Evolutionary conservation across 2,797 vertebrate species (phyloP).

Genomic region (Merluccius polli): DNA sequence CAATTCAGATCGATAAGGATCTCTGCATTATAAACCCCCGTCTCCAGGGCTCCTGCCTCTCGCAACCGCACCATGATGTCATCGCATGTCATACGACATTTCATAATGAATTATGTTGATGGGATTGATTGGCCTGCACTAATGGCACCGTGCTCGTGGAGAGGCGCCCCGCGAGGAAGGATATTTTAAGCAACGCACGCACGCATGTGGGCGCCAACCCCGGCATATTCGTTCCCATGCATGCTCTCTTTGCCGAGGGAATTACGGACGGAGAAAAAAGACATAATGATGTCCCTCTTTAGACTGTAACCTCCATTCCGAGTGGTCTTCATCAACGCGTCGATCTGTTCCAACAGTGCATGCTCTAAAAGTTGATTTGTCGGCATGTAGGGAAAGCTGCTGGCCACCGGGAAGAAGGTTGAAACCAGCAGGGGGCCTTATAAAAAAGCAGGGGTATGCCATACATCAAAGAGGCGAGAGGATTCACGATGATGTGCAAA

Average conservation of each 20-base stretch:
- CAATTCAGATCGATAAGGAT: constrained; percentile 57
- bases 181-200: background rate
- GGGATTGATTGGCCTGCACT: constrained; percentile 27
- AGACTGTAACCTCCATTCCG: constrained; percentile 30
- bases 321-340: constrained; percentile 44
- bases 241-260: background rate
- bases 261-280: background rate
- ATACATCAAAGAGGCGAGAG: constrained; percentile 61
- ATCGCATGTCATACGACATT: constrained; percentile 32
- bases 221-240: too few species aligned
- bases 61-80: constrained; percentile 37
- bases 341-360: constrained; percentile 42
- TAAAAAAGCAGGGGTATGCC: constrained; percentile 54
- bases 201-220: too few species aligned
- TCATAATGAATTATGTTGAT: constrained; percentile 43
- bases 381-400: constrained; percentile 57
- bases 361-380: constrained; percentile 54
- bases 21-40: constrained; percentile 54
- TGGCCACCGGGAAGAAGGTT: constrained; percentile 55
- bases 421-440: constrained; percentile 39
- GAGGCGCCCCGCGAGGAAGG: constrained; percentile 1
- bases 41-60: constrained; percentile 22
- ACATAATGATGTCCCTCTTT: constrained; percentile 35
- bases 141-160: background rate
- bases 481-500: constrained; percentile 48